Conservation (phyloP, 1,140 invertebrate genomes). For the Tetragnatha versicolor region DNA sequence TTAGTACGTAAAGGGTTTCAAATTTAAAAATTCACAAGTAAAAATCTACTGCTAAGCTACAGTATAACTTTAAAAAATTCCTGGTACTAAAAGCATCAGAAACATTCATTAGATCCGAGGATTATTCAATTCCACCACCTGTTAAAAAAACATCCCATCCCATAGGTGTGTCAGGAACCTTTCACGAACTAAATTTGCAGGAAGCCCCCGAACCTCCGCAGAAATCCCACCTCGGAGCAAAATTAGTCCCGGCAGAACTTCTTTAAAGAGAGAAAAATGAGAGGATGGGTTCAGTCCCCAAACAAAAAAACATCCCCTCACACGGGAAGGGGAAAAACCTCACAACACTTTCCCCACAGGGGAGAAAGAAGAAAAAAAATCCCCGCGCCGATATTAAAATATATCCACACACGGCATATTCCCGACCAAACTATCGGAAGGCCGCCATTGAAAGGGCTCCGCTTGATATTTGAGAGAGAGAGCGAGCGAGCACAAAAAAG, state of each 20-base stretch:
- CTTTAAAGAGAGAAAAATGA: constrained; percentile 16
- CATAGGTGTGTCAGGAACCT: too few relatives aligned
- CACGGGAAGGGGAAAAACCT: not conserved
- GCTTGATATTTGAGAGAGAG: constrained; percentile 28
- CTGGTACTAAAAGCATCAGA: too few relatives aligned
- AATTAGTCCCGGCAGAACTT: constrained; percentile 34
- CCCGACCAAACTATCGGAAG: too few relatives aligned
- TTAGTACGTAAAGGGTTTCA: too few relatives aligned
- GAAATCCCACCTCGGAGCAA: constrained; percentile 24
- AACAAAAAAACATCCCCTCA: not conserved
- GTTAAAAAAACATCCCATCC: too few relatives aligned
- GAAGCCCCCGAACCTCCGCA: not conserved
- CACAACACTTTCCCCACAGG: too few relatives aligned
- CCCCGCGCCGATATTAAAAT: constrained; percentile 36
- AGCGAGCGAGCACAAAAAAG: not conserved
- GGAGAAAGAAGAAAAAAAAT: not conserved
- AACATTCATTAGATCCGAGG: too few relatives aligned
- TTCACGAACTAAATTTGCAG: constrained; percentile 2
- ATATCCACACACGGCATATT: not conserved
- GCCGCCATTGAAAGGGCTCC: too few relatives aligned
- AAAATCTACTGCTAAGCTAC: too few relatives aligned
- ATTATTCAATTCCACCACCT: too few relatives aligned
- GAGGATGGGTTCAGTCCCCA: not conserved
- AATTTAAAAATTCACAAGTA: too few relatives aligned
- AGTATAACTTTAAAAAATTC: too few relatives aligned